phyloP scores from a whole-genome alignment of 2,888 invertebrate species.

The Synanthedon formicaeformis region DNA sequence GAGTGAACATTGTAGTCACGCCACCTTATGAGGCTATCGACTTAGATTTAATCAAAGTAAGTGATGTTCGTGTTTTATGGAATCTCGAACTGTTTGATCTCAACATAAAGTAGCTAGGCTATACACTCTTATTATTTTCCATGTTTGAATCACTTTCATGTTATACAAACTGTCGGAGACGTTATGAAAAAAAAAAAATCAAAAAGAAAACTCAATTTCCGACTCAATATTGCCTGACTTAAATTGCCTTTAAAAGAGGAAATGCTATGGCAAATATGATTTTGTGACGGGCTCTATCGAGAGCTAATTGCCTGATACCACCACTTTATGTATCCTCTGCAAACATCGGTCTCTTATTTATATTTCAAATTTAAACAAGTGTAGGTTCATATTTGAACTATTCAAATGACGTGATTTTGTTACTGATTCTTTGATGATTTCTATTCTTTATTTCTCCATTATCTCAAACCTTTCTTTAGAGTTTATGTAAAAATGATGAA shows the following conservation, averaged over 20 bases:
- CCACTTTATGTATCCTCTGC: constrained; percentile 5
- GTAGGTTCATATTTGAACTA: too few species aligned
- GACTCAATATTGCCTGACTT: constrained; percentile 39
- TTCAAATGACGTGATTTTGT: too few species aligned
- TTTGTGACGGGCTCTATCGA: constrained; percentile 49
- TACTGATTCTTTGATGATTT: too few species aligned
- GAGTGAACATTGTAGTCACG: neutral
- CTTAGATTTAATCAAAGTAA: constrained; percentile 9
- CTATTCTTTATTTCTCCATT: too few species aligned
- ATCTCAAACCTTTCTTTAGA: too few species aligned
- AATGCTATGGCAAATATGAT: constrained; percentile 50
- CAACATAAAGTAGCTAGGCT: too few species aligned
- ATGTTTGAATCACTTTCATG: neutral
- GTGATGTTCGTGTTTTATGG: constrained; percentile 2
- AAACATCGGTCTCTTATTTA: neutral
- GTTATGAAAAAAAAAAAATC: constrained; percentile 12
- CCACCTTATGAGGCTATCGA: constrained; percentile 2
- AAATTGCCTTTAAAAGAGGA: constrained; percentile 43
- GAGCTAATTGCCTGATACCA: constrained; percentile 45
- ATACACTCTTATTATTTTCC: constrained; percentile 1
- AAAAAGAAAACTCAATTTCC: constrained; percentile 39
- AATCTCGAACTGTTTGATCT: too few species aligned
- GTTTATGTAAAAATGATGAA: too few species aligned
- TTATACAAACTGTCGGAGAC: too few species aligned
- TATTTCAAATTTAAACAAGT: too few species aligned